Evolutionary conservation across 2,113 vertebrate genomes (phyloP).

Genomic region (Thunnus thynnus): DNA sequence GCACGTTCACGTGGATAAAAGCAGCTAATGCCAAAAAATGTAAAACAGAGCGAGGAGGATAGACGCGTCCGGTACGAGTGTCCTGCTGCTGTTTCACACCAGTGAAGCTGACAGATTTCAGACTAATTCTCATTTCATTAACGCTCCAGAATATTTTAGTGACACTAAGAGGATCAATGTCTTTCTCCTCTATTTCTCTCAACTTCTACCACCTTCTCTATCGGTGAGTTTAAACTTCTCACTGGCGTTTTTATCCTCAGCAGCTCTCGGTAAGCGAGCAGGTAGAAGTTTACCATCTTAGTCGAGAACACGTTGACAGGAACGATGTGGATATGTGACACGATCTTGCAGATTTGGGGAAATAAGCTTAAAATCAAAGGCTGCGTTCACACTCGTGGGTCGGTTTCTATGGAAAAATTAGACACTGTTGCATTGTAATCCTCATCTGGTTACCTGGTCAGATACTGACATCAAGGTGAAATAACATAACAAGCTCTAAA

Average conservation of each 20-base stretch:
- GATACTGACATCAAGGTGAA: no score
- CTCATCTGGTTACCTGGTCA: neutral
- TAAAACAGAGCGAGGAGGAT: neutral
- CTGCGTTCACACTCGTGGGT: neutral
- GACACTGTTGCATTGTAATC: neutral
- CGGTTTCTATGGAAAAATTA: neutral
- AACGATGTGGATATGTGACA: neutral
- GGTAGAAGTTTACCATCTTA: slow-evolving; percentile 20
- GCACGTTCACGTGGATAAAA: neutral
- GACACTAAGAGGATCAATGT: slow-evolving; percentile 49
- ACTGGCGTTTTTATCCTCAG: neutral
- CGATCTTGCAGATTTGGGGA: neutral
- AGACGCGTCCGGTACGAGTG: neutral
- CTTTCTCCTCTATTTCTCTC: neutral
- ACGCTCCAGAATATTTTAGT: neutral
- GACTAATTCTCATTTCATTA: slow-evolving; percentile 33
- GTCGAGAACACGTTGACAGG: neutral
- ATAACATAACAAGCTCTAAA: no score
- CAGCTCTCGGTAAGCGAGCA: slow-evolving; percentile 15
- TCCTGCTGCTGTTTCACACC: slow-evolving; percentile 24
- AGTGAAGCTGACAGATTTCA: neutral
- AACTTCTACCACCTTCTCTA: neutral
- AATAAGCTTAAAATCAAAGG: slow-evolving; percentile 7
- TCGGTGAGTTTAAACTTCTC: neutral
- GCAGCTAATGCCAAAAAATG: neutral